A percentile compares a stretch with the other conserved stretches of the same genome.
Evolutionary conservation across 2,797 vertebrate genomes (phyloP).

Genomic region (Sciaenops ocellatus): DNA sequence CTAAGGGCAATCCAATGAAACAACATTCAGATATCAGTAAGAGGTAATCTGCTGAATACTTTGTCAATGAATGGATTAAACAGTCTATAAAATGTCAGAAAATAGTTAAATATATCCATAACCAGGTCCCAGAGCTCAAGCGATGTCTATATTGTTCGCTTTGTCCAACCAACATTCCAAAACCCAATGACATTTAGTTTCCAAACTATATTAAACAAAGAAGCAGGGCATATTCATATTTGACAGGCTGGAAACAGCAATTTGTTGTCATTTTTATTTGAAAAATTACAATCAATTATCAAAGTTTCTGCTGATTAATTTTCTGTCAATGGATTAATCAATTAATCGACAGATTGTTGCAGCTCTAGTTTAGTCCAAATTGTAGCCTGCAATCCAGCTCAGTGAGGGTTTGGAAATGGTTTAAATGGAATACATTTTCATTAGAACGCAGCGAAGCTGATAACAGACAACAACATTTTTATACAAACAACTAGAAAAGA

Average conservation of each 20-base stretch:
- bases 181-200: neutral
- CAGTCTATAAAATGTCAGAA: neutral
- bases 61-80: neutral
- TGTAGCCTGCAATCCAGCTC: neutral
- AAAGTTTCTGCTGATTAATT: neutral
- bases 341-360: neutral
- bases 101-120: neutral
- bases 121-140: neutral
- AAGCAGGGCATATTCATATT: neutral
- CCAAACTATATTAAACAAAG: neutral
- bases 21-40: neutral
- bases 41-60: neutral
- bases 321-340: neutral
- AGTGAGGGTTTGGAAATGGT: neutral
- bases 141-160: neutral
- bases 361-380: neutral
- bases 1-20: neutral
- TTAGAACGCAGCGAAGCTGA: neutral
- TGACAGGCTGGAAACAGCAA: neutral
- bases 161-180: neutral
- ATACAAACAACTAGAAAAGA: neutral
- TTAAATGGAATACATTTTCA: neutral
- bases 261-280: neutral
- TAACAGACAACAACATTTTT: neutral
- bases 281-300: neutral